Evolutionary conservation across 2,888 invertebrate species (phyloP).

Genomic region (Eubasilissa splendida): DNA sequence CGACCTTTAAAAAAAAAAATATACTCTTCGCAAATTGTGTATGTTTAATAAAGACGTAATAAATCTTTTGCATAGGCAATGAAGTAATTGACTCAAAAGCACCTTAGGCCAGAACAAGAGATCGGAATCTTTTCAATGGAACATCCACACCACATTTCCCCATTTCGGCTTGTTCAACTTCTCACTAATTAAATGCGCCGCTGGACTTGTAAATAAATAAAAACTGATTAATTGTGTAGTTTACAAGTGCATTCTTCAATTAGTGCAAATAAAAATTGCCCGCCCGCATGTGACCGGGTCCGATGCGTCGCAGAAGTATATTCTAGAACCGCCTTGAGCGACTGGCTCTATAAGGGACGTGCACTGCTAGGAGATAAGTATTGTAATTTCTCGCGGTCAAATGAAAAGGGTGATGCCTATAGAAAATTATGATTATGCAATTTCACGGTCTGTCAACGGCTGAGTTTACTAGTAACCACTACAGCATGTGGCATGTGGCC

Average conservation of each 20-base stretch:
- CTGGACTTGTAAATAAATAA: constrained; percentile 14
- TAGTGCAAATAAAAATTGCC: not conserved
- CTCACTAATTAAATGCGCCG: constrained; percentile 14
- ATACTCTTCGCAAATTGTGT: no score
- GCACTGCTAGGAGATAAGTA: no score
- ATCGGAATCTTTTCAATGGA: constrained; percentile 35
- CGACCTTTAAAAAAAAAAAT: no score
- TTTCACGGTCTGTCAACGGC: not conserved
- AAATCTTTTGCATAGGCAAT: constrained; percentile 23
- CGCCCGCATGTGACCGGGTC: not conserved
- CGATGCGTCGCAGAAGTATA: not conserved
- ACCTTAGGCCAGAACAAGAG: constrained; percentile 19
- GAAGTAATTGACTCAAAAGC: constrained; percentile 22
- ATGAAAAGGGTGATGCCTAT: not conserved
- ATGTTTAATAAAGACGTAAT: constrained; percentile 27
- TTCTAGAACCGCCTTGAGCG: no score
- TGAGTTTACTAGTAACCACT: not conserved
- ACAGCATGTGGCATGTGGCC: no score
- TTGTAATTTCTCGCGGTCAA: no score
- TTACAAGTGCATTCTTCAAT: not conserved
- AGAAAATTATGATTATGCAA: constrained; percentile 5
- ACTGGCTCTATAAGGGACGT: no score
- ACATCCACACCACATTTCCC: not conserved
- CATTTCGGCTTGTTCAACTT: constrained; percentile 13
- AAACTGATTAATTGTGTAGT: not conserved